Percentiles rank a stretch among this genome's conserved stretches.
Conservation (phyloP, 1,140 invertebrate species). For the Portunus trituberculatus region DNA sequence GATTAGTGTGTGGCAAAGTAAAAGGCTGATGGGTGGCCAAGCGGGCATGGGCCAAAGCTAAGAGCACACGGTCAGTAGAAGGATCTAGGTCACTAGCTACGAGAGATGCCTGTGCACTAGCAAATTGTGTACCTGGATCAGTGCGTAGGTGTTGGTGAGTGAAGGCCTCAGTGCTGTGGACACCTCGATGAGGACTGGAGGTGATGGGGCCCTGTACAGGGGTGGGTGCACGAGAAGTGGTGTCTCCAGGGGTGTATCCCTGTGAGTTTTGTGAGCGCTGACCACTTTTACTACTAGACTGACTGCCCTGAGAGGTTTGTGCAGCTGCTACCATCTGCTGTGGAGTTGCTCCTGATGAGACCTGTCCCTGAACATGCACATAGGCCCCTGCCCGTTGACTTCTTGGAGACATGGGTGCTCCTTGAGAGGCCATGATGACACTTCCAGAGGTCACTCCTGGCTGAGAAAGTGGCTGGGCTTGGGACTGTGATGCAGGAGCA, state of each 20-base stretch:
- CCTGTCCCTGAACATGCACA: slow-evolving; percentile 75
- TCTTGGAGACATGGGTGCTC: slow-evolving; percentile 76
- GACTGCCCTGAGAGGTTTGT: slow-evolving; percentile 63
- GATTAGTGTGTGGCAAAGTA: not conserved
- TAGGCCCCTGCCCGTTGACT: slow-evolving; percentile 77
- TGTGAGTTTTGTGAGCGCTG: slow-evolving; percentile 66
- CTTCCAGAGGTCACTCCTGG: slow-evolving; percentile 46
- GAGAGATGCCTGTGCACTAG: slow-evolving; percentile 57
- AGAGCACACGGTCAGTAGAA: slow-evolving; percentile 68
- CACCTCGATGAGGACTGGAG: slow-evolving; percentile 73
- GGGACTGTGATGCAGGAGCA: slow-evolving; percentile 50
- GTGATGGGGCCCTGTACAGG: slow-evolving; percentile 76
- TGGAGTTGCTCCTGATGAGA: slow-evolving; percentile 50
- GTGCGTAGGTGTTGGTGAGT: slow-evolving; percentile 75
- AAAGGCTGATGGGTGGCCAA: slow-evolving; percentile 66
- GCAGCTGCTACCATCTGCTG: slow-evolving; percentile 47
- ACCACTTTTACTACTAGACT: slow-evolving; percentile 57
- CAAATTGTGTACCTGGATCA: slow-evolving; percentile 74
- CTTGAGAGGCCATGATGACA: slow-evolving; percentile 75
- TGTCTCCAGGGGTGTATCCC: slow-evolving; percentile 57
- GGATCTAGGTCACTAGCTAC: slow-evolving; percentile 64
- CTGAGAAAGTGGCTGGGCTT: slow-evolving; percentile 45
- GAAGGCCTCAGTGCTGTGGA: slow-evolving; percentile 70
- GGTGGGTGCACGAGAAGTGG: slow-evolving; percentile 76
- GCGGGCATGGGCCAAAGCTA: slow-evolving; percentile 72